Base-by-base conservation (phyloP, 2,797 vertebrate species). In the Halcyon badia region DNA sequence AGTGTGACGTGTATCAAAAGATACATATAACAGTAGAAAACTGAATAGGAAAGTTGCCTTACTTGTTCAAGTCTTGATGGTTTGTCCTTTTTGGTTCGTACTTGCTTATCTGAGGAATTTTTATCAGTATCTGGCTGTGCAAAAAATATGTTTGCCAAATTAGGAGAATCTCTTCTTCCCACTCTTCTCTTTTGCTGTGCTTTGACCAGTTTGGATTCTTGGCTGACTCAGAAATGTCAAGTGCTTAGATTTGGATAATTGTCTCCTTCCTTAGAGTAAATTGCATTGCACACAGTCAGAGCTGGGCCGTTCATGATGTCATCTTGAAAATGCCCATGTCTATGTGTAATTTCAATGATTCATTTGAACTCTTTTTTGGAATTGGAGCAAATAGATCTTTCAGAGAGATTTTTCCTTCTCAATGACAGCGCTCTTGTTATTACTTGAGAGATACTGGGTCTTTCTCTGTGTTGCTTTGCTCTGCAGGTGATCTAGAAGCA, bases 181-280 rank as follows among this genome's bases (percentile, higher is more conserved):
- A 11, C 6, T 80, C 10, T 61, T 64, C 26, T 66, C 14, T 85
- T 89, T 49, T 62, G 42, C 42, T 52, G 21, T 60, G 22, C 44
- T 82, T 87, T 90, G 86, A 70, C 60, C 79, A 49, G 46, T 89
- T 62, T 62, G 48, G 56, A 56, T 90, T 90, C 81, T 92, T 87
- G 48, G 8, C 83, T 94, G 81, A 90, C 39, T 79, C 30, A 49
- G 37, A 89, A 88, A 70, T 71, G 35, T 83, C 48, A 73, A 39
- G 49, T 82, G 51, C 26, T 87, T 73, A 73, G 69, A 72, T 90
- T 92, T 64, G 48, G 78, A 37, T 93, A 83, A 90, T 93, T 92
- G 48, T 82, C 58, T 93, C 39, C 86, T 84, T 90, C 75, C 64
- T 66, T 62, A 33, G 42, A 83, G 70, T 72, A 89, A 93, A 95